Conservation (phyloP, 92 coral and sea anemone species). For the Bergia puertoricense region DNA sequence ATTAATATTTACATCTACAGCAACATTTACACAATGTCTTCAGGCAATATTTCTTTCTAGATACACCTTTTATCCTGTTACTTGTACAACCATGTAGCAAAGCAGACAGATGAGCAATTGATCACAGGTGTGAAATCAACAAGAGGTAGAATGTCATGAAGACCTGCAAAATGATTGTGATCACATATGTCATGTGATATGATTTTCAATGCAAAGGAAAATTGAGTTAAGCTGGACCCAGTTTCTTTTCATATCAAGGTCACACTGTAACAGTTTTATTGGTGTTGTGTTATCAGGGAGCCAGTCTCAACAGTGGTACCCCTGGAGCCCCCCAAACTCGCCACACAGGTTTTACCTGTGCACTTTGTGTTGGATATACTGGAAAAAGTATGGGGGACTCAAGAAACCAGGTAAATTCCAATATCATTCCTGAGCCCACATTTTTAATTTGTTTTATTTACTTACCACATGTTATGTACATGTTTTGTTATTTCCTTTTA, state of each 20-base stretch:
- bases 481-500: too few relatives aligned
- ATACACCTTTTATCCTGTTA: too few relatives aligned
- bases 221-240: background rate
- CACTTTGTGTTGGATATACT: constrained; percentile 97
- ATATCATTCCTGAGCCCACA: background rate
- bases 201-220: background rate
- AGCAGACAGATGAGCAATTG: too few relatives aligned
- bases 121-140: too few relatives aligned
- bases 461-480: too few relatives aligned
- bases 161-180: too few relatives aligned
- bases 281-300: constrained; percentile 49
- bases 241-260: background rate
- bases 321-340: constrained; percentile 92
- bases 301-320: constrained; percentile 98
- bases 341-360: constrained; percentile 94
- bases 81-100: too few relatives aligned
- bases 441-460: background rate
- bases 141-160: too few relatives aligned
- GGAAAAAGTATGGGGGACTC: constrained; percentile 99
- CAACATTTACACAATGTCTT: too few relatives aligned
- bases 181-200: background rate
- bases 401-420: constrained; percentile 84
- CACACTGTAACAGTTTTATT: background rate
- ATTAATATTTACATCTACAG: too few relatives aligned
- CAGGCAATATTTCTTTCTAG: too few relatives aligned